A percentile compares a stretch with the other conserved stretches of the same genome.
Evolutionary conservation across 2,888 invertebrate species (phyloP).

Genomic region (Brenthis hecate): DNA sequence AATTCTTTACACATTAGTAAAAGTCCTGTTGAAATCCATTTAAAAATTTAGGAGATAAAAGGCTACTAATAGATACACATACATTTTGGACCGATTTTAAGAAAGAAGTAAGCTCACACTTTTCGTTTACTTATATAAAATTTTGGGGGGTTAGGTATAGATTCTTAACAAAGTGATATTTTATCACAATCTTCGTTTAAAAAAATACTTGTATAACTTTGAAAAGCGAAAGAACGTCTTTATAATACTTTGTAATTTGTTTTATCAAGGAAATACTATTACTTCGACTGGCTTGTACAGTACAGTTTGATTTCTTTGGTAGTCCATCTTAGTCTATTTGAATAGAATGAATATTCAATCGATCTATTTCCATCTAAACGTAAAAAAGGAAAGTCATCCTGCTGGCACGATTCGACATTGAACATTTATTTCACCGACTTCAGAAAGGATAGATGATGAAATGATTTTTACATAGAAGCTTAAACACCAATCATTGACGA

Average conservation of each 20-base stretch:
- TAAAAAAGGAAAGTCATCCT: conserved; percentile 10
- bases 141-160: no score
- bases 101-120: no score
- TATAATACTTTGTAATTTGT: conserved; percentile 2
- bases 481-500: no score
- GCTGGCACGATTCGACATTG: neutral
- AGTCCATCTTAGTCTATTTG: conserved; percentile 7
- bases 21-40: no score
- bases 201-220: neutral
- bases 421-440: conserved; percentile 2
- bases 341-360: conserved; percentile 15
- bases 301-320: neutral
- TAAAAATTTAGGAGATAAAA: no score
- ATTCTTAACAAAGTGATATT: no score
- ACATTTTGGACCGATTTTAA: no score
- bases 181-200: no score
- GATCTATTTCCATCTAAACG: conserved; percentile 3
- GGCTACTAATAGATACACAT: no score
- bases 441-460: neutral
- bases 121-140: no score
- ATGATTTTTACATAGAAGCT: neutral
- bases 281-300: conserved; percentile 5
- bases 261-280: neutral
- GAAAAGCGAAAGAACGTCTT: conserved; percentile 6
- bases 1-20: no score